Evolutionary conservation across 2,888 invertebrate species (phyloP).

Genomic region (Asteroscopus sphinx): DNA sequence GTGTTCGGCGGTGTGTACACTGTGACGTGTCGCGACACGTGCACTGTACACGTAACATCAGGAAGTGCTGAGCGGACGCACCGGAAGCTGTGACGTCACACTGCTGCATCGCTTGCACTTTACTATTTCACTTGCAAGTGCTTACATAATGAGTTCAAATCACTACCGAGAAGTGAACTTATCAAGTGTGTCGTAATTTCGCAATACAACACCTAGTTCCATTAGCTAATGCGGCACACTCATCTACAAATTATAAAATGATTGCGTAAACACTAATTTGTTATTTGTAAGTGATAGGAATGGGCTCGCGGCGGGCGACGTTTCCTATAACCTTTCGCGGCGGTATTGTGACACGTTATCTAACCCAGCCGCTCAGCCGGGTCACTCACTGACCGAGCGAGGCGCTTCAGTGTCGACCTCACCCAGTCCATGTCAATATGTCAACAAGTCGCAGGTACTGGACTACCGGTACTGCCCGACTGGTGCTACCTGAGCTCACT

Average conservation of each 20-base stretch:
- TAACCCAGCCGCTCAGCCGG: slow-evolving; percentile 16
- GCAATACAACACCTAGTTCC: slow-evolving; percentile 20
- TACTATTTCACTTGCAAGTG: slow-evolving; percentile 6
- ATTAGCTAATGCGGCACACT: slow-evolving; percentile 50
- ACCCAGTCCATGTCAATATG: neutral
- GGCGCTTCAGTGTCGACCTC: neutral
- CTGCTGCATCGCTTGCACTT: neutral
- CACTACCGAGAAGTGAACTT: slow-evolving; percentile 19
- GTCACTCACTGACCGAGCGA: neutral
- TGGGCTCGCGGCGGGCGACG: neutral
- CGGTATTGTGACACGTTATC: slow-evolving; percentile 10
- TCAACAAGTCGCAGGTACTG: too few species aligned
- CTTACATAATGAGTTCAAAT: slow-evolving; percentile 46
- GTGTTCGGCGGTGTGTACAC: neutral
- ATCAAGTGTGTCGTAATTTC: slow-evolving; percentile 23
- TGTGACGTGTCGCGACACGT: neutral
- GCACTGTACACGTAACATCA: neutral
- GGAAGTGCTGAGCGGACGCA: neutral
- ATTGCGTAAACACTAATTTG: slow-evolving; percentile 19
- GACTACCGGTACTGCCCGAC: too few species aligned
- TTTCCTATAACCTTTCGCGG: slow-evolving; percentile 25
- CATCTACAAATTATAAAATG: slow-evolving; percentile 5
- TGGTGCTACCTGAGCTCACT: too few species aligned
- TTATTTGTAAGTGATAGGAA: slow-evolving; percentile 11
- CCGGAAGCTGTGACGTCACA: neutral